These are phyloP conservation scores for Chironomus striatipennis DNA, from an alignment of 1,140 invertebrate species.

Conservation along the genomic window DNA sequence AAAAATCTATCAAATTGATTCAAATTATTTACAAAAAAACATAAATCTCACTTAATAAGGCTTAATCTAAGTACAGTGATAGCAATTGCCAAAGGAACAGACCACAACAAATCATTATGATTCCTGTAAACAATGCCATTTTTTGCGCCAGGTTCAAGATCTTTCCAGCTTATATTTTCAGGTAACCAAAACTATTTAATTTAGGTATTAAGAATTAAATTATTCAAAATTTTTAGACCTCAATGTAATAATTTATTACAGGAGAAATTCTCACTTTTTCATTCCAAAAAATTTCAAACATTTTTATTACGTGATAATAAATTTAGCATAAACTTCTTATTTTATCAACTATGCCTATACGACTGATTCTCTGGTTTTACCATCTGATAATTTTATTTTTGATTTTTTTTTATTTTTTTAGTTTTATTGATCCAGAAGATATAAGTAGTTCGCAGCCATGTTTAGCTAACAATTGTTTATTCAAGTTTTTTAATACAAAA, in stretches of 20 bases:
- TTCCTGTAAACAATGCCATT: constrained; percentile 69
- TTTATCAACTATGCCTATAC: background rate
- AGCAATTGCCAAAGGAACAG: constrained; percentile 67
- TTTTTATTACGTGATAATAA: background rate
- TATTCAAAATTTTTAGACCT: constrained; percentile 37
- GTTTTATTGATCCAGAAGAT: no score
- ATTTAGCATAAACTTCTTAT: no score
- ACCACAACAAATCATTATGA: constrained; percentile 69
- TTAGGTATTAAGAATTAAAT: no score
- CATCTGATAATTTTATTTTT: no score
- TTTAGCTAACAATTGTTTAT: no score
- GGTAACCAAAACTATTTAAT: constrained; percentile 77
- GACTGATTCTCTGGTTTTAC: no score
- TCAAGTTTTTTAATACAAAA: no score
- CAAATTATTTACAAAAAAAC: background rate
- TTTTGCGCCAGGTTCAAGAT: constrained; percentile 67
- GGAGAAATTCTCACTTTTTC: background rate
- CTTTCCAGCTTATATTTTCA: constrained; percentile 81
- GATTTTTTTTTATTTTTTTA: no score
- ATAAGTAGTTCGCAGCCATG: no score
- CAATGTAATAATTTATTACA: background rate
- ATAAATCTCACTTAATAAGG: constrained; percentile 69
- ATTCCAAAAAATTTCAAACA: background rate
- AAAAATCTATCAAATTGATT: background rate
- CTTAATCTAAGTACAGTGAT: constrained; percentile 64